A percentile compares a stretch with the other conserved stretches of the same genome.
These are phyloP conservation scores for Caenorhabditis sulstoni DNA, from an alignment of 2,888 invertebrate species.

Conservation along the genomic window DNA sequence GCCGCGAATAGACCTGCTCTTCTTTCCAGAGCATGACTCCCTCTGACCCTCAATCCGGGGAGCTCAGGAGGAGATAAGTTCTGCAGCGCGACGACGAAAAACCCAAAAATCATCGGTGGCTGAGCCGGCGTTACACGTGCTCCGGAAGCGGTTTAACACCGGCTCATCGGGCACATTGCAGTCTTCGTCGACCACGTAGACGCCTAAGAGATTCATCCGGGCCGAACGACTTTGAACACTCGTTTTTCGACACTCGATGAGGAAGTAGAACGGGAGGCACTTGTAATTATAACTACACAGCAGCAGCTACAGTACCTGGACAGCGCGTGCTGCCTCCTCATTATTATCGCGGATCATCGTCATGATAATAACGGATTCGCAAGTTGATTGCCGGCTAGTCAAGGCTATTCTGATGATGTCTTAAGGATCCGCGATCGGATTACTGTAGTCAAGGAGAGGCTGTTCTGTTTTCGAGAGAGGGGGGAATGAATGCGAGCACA, in stretches of 20 bases:
- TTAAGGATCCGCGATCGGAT: background rate
- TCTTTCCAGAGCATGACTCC: no score
- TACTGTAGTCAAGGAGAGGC: constrained; percentile 18
- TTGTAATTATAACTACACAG: constrained; percentile 5
- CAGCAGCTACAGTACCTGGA: background rate
- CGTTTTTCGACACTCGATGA: background rate
- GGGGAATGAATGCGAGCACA: constrained; percentile 4
- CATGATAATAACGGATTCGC: constrained; percentile 25
- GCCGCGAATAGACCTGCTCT: no score
- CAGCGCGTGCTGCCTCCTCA: constrained; percentile 25
- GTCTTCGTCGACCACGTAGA: constrained; percentile 35
- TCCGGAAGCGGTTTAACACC: background rate
- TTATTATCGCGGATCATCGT: constrained; percentile 3
- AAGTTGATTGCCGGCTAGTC: constrained; percentile 10
- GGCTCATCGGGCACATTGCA: constrained; percentile 41
- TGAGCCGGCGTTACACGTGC: constrained; percentile 29
- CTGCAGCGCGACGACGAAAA: constrained; percentile 9
- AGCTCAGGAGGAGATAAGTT: constrained; percentile 3
- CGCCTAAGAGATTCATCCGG: background rate
- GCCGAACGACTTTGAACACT: no score
- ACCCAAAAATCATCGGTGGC: constrained; percentile 35
- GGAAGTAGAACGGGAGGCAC: constrained; percentile 6
- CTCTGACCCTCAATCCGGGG: background rate
- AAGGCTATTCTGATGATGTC: constrained; percentile 30
- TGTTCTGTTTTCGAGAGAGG: no score